Evolutionary conservation across 2,113 vertebrate genomes (phyloP).

Genomic region (Thermophis baileyi): DNA sequence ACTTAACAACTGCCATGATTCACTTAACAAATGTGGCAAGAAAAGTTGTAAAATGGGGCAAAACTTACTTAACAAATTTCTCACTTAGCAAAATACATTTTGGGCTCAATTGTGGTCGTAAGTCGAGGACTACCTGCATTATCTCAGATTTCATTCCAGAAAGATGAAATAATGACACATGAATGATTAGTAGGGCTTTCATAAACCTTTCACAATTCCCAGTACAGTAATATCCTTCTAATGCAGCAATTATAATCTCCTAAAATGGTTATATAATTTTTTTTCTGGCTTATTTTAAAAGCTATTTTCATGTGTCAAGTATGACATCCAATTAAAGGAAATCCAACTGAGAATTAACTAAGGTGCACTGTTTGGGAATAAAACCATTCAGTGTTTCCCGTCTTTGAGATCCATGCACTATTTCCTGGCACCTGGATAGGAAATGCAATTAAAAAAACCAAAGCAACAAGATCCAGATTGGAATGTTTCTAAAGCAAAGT

Average conservation of each 20-base stretch:
- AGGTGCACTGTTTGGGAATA: background rate
- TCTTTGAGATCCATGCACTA: slow-evolving; percentile 42
- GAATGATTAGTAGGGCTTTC: background rate
- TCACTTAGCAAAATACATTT: background rate
- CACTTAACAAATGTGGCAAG: background rate
- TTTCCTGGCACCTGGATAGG: slow-evolving; percentile 29
- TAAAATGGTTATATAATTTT: background rate
- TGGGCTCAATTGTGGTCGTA: background rate
- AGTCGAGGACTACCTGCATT: background rate
- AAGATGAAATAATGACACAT: background rate
- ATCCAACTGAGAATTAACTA: slow-evolving; percentile 24
- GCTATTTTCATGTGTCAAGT: slow-evolving; percentile 6
- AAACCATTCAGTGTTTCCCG: slow-evolving; percentile 28
- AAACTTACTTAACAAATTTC: background rate
- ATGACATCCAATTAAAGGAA: slow-evolving; percentile 31
- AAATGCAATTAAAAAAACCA: slow-evolving; percentile 27
- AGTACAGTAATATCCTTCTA: background rate
- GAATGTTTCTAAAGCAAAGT: slow-evolving; percentile 23
- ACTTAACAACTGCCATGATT: background rate
- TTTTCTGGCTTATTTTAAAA: slow-evolving; percentile 7
- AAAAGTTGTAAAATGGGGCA: background rate
- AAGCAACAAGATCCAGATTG: slow-evolving; percentile 42
- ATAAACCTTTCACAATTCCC: background rate
- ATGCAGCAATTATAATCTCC: background rate
- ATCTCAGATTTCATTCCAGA: background rate